Evolutionary conservation across 1,140 invertebrate species (phyloP).

Genomic region (Gryon sp.): DNA sequence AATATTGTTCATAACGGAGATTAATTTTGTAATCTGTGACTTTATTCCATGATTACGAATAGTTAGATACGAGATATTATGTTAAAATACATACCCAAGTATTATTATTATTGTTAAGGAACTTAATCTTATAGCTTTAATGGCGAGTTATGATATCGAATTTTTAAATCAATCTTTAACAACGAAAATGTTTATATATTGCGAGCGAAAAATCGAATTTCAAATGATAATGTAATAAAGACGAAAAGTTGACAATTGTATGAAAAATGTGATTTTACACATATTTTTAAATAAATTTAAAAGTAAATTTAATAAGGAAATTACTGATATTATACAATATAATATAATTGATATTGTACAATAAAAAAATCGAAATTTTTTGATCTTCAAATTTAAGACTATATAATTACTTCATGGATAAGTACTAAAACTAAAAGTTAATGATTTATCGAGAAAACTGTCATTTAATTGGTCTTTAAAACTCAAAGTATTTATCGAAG

Average conservation of each 20-base stretch:
- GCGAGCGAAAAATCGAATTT: too few species aligned
- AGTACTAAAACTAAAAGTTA: too few species aligned
- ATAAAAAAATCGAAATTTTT: constrained; percentile 3
- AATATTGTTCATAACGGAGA: too few species aligned
- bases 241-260: too few species aligned
- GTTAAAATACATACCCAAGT: constrained; percentile 10
- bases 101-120: constrained; percentile 19
- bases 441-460: too few species aligned
- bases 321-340: too few species aligned
- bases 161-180: neutral
- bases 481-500: constrained; percentile 15
- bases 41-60: neutral
- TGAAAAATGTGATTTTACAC: too few species aligned
- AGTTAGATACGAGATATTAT: constrained; percentile 1
- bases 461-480: constrained; percentile 21
- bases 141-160: neutral
- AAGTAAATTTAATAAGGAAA: neutral
- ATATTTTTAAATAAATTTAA: too few species aligned
- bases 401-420: too few species aligned
- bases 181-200: constrained; percentile 23
- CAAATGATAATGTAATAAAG: too few species aligned
- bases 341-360: neutral
- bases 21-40: constrained; percentile 10
- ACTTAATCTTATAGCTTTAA: constrained; percentile 20
- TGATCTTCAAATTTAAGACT: too few species aligned